Base-by-base conservation (phyloP, 2,888 invertebrate genomes). In the Thereva nobilitata region DNA sequence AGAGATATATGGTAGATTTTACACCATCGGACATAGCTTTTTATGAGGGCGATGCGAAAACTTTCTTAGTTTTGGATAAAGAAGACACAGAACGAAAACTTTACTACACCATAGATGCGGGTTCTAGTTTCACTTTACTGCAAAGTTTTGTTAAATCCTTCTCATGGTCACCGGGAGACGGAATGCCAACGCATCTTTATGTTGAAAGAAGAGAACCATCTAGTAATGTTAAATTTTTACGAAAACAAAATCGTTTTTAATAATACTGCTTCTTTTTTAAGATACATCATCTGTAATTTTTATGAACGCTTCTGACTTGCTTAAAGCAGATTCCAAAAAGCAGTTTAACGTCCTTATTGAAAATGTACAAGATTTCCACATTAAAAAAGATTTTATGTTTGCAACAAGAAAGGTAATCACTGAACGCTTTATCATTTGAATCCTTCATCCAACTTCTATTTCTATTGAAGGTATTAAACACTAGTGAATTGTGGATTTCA, bases 311-410 rank as follows among this genome's bases (percentile, higher is more conserved):
- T 50, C 67, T 5, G 70, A 72, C 53, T 67, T 75, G 8, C 41
- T 72, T 6, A 71, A 71, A 59, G 45, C 67, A 34, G 69, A 63
- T 12, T 68, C 66, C 8, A 67, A 67, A 42, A 72, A 71, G 40
- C 68, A 70, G 50, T 73, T 74, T 56, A 70, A 71, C 69, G 59
- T 71, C 1, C 78, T 91, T 38, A 85, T 90, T 54, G 84, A 84
- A 12, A 85, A 89, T 72, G 90, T 92, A 1, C 87, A 89, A 74
- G 92, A 94, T 76, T 92, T 95, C 79, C 89, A 90, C 76, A 86
- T 93, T 41, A 89, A 88, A 75, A 91, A 89, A 10, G 91, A 92
- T 74, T 95, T 89, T 78, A 88, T 93, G 86, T 94, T 95, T 80
- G 92, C 89, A 0, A 90, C 91, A 0, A 88, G 87, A 75, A 87